Evolutionary conservation across 2,888 invertebrate genomes (phyloP).

Genomic region (Caenorhabditis drosophilae): DNA sequence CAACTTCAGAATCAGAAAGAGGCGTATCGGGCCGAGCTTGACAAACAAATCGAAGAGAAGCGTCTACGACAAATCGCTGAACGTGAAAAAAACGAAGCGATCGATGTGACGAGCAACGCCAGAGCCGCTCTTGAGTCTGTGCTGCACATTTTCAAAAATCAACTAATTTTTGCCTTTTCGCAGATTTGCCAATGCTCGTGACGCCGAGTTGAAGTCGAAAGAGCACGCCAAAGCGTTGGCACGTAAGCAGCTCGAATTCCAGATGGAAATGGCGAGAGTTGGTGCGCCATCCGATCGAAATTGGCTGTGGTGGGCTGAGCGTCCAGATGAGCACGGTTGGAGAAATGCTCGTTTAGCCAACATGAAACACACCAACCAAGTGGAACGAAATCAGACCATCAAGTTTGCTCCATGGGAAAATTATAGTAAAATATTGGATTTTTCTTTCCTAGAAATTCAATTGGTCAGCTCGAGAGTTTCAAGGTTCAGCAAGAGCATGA

Average conservation of each 20-base stretch:
- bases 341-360: conserved; percentile 42
- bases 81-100: conserved; percentile 41
- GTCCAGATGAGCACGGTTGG: conserved; percentile 58
- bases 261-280: conserved; percentile 44
- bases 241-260: conserved; percentile 46
- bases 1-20: conserved; percentile 29
- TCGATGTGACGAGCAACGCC: conserved; percentile 48
- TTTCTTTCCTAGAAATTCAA: conserved; percentile 40
- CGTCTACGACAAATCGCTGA: conserved; percentile 30
- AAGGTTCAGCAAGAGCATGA: conserved; percentile 48
- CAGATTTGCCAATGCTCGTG: conserved; percentile 44
- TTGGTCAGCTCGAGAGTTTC: conserved; percentile 53
- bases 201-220: conserved; percentile 23
- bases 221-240: conserved; percentile 42
- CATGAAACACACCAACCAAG: conserved; percentile 43
- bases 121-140: conserved; percentile 45
- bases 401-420: conserved; percentile 20
- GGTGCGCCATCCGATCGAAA: conserved; percentile 33
- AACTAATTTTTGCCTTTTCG: not conserved
- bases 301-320: conserved; percentile 53
- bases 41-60: conserved; percentile 47
- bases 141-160: not conserved
- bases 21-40: conserved; percentile 35
- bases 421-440: no score
- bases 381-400: conserved; percentile 50